Base-by-base conservation (phyloP, 2,113 vertebrate species). In the Forbesichthys papilliferus region DNA sequence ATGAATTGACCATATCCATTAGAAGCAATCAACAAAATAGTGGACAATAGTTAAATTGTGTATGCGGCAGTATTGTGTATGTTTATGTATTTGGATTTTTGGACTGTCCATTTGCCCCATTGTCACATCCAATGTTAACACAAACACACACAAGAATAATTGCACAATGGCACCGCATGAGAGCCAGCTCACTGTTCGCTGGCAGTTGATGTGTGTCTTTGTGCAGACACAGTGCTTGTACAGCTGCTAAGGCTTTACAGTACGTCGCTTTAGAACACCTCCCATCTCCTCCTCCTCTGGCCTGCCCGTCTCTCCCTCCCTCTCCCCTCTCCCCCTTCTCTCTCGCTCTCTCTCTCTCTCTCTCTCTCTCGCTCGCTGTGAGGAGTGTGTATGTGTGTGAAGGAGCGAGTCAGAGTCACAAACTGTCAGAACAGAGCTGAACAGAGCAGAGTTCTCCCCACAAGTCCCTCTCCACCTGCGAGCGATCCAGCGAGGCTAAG, bases 341-440 rank as follows among this genome's bases (percentile, higher is more conserved):
- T 62, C 14, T 27, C 51, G 47, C 69, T 9, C 49, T 52, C 53
- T 9, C 61, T 64, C 61, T 1, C 54, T 55, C 69, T 9, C 49
- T 52, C 53, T 9, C 61, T 64, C 61, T 1, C 54, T 55, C 16
- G 14, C 54, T 20, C 54, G n/a, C 9, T 47, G 73, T 1, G 73
- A 82, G 71, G 74, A 47, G 80, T 6, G 27, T n/a, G 66, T 27
- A 2, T 27, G 27, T n/a, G 66, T 48, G 67, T 81, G 80, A 84
- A 77, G 75, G 81, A 80, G 68, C 71, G 52, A 84, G 74, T 53
- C 59, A 82, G 74, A 73, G 75, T 66, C 63, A 64, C 68, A 79
- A 90, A 87, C 82, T 68, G 87, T 84, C 84, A 83, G 80, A 71
- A 27, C 27, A 27, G 27, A 27, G 27, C 27, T 27, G 48, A 54